These are phyloP conservation scores for Ceyx melanurus DNA, from an alignment of 2,113 vertebrate species.

Conservation along the genomic window DNA sequence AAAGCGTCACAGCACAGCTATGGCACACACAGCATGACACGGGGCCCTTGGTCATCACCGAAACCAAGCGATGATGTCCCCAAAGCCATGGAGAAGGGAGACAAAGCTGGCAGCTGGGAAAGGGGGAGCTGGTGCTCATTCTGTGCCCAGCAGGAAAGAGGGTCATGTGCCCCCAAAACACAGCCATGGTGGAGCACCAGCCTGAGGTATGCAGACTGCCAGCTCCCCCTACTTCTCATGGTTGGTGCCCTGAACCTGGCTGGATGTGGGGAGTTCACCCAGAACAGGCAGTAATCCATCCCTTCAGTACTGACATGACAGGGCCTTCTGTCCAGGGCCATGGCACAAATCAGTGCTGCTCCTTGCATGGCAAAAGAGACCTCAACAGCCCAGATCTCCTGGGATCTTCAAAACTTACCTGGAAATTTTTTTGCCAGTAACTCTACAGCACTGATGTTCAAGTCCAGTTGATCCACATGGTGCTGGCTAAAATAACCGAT, in stretches of 20 bases:
- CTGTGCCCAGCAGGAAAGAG: background rate
- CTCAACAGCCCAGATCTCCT: background rate
- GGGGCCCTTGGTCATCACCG: background rate
- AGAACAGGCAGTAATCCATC: background rate
- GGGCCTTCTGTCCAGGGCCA: background rate
- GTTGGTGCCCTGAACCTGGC: background rate
- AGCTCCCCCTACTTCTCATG: background rate
- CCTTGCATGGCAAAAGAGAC: background rate
- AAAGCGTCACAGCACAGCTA: background rate
- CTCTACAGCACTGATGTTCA: conserved; percentile 93
- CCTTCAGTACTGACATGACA: background rate
- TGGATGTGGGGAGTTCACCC: accelerated
- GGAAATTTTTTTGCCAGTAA: conserved; percentile 92
- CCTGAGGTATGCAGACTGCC: background rate
- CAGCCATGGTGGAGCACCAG: accelerated
- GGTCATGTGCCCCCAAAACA: background rate
- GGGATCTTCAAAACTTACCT: conserved; percentile 72
- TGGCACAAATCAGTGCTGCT: background rate
- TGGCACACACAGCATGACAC: background rate
- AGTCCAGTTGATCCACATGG: conserved; percentile 95
- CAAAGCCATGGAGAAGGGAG: background rate
- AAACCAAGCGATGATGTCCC: background rate
- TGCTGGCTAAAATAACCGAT: conserved; percentile 98
- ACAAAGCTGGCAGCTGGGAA: background rate
- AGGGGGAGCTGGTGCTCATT: background rate